These are phyloP conservation scores for Oenanthe oenanthe DNA, from an alignment of 2,113 vertebrate genomes.

Conservation along the genomic window DNA sequence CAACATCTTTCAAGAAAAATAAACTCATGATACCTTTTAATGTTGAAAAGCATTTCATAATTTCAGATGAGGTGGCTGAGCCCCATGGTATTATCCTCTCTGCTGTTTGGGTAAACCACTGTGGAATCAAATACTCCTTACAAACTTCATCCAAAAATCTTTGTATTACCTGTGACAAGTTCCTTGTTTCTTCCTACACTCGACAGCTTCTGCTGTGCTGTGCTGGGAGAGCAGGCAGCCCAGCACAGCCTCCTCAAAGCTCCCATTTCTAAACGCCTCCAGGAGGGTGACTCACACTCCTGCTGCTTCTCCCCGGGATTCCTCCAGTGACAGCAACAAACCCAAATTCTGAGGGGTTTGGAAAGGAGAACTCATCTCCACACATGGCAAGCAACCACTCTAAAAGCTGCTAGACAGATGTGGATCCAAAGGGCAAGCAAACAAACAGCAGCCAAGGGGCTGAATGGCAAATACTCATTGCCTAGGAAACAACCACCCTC, in stretches of 20 bases:
- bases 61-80: not conserved
- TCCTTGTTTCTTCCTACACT: not conserved
- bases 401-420: not conserved
- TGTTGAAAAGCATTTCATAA: not conserved
- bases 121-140: not conserved
- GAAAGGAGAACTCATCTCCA: not conserved
- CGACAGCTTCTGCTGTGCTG: not conserved
- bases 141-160: not conserved
- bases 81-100: not conserved
- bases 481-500: not conserved
- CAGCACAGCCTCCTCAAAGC: not conserved
- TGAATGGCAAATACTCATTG: not conserved
- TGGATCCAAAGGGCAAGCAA: not conserved
- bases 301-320: not conserved
- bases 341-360: not conserved
- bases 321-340: not conserved
- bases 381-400: not conserved
- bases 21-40: not conserved
- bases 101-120: not conserved
- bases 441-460: not conserved
- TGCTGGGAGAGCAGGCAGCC: not conserved
- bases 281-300: not conserved
- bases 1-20: not conserved
- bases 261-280: not conserved
- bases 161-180: not conserved